These are phyloP conservation scores for Eretmochelys imbricata DNA, from an alignment of 2,113 vertebrate species.

Conservation along the genomic window DNA sequence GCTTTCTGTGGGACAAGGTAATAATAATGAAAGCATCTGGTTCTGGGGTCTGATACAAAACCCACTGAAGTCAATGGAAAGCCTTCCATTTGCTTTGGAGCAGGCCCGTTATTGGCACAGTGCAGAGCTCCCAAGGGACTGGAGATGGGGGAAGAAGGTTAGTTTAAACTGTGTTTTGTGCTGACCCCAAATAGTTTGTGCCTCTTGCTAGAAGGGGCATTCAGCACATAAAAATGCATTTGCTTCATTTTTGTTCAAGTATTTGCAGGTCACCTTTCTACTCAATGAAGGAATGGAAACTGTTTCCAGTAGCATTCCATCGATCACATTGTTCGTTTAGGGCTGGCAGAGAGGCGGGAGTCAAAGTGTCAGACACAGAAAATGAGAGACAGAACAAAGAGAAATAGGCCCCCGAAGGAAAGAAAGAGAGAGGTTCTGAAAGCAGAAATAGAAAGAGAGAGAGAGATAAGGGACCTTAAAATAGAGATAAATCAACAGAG, in stretches of 20 bases:
- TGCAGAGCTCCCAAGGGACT: not conserved
- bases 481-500: constrained; percentile 54
- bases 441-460: constrained; percentile 45
- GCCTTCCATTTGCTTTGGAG: too few species aligned
- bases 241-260: constrained; percentile 21
- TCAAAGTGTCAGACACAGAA: constrained; percentile 53
- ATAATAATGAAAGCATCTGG: too few species aligned
- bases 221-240: constrained; percentile 36
- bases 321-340: constrained; percentile 41
- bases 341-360: not conserved
- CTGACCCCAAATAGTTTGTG: not conserved
- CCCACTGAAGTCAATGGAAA: too few species aligned
- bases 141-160: not conserved
- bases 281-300: constrained; percentile 19
- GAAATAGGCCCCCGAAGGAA: constrained; percentile 66
- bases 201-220: constrained; percentile 24
- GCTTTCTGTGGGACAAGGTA: not conserved
- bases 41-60: too few species aligned
- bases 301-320: constrained; percentile 44
- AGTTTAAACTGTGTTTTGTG: not conserved
- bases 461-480: constrained; percentile 51
- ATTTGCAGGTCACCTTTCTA: constrained; percentile 69
- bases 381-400: constrained; percentile 66
- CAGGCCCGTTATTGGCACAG: too few species aligned
- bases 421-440: constrained; percentile 41